phyloP scores from a whole-genome alignment of 2,113 vertebrate species.

The Amphiprion percula region DNA sequence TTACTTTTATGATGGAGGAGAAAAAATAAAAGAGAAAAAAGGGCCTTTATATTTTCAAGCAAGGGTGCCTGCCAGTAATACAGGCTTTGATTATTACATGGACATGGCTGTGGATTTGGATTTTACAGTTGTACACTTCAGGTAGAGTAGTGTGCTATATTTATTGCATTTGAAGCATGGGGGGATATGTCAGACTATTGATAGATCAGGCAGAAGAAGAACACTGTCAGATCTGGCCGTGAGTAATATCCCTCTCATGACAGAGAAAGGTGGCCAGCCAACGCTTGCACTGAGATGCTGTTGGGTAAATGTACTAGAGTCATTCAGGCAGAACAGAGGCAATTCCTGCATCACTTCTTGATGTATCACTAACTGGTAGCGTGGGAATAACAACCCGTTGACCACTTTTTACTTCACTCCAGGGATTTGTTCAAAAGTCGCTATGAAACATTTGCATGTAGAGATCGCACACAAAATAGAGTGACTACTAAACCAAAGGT shows the following conservation, averaged over 20 bases:
- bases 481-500: too few relatives aligned
- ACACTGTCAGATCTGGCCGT: slow-evolving; percentile 26
- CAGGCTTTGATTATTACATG: slow-evolving; percentile 32
- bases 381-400: slow-evolving; percentile 12
- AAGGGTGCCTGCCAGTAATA: neutral
- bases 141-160: slow-evolving; percentile 9
- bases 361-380: slow-evolving; percentile 29
- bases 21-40: neutral
- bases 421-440: neutral
- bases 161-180: slow-evolving; percentile 12
- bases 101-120: slow-evolving; percentile 6
- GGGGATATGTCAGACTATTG: slow-evolving; percentile 1
- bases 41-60: neutral
- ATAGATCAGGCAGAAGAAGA: slow-evolving; percentile 19
- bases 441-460: neutral
- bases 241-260: slow-evolving; percentile 45
- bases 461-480: slow-evolving; percentile 1
- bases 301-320: slow-evolving; percentile 21
- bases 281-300: slow-evolving; percentile 16
- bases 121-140: slow-evolving; percentile 9
- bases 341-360: slow-evolving; percentile 24
- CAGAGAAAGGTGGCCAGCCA: slow-evolving; percentile 17
- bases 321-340: slow-evolving; percentile 32
- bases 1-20: neutral
- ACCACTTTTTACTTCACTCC: slow-evolving; percentile 22